These are phyloP conservation scores for Anaspis maculata DNA, from an alignment of 2,888 invertebrate genomes.

Conservation along the genomic window DNA sequence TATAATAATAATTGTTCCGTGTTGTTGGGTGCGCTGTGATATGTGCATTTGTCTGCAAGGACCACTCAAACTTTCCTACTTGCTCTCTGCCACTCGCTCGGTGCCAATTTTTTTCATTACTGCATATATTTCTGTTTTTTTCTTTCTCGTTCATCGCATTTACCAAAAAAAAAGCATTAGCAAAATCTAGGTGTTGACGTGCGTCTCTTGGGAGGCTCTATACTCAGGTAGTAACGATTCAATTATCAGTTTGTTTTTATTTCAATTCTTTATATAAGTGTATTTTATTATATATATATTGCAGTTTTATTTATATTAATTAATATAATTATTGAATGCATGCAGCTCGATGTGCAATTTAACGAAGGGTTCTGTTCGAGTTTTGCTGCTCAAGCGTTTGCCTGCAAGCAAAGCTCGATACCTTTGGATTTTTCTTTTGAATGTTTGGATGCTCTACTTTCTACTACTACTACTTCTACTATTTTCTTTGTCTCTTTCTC, in stretches of 20 bases:
- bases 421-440: constrained; percentile 25
- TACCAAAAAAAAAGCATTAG: neutral
- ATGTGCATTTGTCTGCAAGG: constrained; percentile 58
- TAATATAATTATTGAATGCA: constrained; percentile 19
- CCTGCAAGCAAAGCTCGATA: no score
- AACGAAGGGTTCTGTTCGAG: constrained; percentile 8
- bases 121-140: no score
- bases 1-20: constrained; percentile 29
- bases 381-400: no score
- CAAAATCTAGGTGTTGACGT: neutral
- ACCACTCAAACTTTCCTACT: constrained; percentile 69
- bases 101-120: constrained; percentile 31
- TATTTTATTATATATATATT: constrained; percentile 6
- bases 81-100: constrained; percentile 44
- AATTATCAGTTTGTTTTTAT: constrained; percentile 6
- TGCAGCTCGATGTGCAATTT: constrained; percentile 25
- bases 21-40: constrained; percentile 44
- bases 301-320: no score
- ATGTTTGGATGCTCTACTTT: constrained; percentile 37
- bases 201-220: constrained; percentile 8
- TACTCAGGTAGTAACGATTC: constrained; percentile 13
- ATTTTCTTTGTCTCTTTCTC: constrained; percentile 23
- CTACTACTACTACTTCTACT: constrained; percentile 5
- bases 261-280: constrained; percentile 9
- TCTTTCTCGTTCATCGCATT: no score